Evolutionary conservation across 2,113 vertebrate genomes (phyloP).

Genomic region (Phalacrocorax brasilianus): DNA sequence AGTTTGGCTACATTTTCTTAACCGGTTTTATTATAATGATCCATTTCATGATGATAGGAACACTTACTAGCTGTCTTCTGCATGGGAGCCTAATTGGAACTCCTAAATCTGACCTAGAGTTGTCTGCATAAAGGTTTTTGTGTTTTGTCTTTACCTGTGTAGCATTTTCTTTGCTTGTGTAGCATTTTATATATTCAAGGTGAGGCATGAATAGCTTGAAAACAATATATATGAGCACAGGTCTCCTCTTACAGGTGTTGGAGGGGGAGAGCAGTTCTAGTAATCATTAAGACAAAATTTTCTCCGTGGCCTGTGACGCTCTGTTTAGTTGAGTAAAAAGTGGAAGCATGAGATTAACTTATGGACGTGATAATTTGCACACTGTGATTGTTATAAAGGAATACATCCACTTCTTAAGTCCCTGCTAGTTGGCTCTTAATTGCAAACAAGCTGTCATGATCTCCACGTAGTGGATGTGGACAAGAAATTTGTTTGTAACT

Average conservation of each 20-base stretch:
- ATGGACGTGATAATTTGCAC: accelerated
- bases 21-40: not conserved
- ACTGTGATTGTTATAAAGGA: not conserved
- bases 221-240: not conserved
- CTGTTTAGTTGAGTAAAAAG: not conserved
- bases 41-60: not conserved
- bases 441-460: not conserved
- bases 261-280: not conserved
- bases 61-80: not conserved
- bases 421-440: not conserved
- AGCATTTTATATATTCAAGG: not conserved
- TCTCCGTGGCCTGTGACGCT: not conserved
- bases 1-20: not conserved
- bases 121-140: not conserved
- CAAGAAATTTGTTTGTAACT: not conserved
- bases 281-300: not conserved
- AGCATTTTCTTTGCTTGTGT: not conserved
- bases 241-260: not conserved
- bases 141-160: not conserved
- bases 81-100: not conserved
- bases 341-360: not conserved
- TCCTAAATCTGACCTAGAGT: not conserved
- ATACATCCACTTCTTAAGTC: not conserved
- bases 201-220: not conserved
- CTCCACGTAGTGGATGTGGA: not conserved